Percentiles rank a stretch among this genome's conserved stretches.
Conservation (phyloP, 2,888 invertebrate genomes). For the Epicampocera succincta region DNA sequence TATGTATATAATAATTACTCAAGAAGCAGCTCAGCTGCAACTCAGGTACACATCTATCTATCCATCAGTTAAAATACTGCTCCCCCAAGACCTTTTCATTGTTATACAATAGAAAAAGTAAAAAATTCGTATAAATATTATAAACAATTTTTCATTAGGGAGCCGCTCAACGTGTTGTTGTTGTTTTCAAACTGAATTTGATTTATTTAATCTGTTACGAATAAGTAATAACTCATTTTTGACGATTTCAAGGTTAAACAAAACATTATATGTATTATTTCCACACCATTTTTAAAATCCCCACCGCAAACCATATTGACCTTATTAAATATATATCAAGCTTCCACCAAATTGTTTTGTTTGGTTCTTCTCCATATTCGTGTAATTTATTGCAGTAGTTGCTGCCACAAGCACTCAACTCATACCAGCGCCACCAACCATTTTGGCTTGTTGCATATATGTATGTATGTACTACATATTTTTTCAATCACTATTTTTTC, state of each 20-base stretch:
- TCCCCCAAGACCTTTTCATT: constrained; percentile 40
- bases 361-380: constrained; percentile 20
- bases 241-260: too few species aligned
- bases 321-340: constrained; percentile 10
- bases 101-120: constrained; percentile 3
- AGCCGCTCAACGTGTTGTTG: too few species aligned
- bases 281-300: too few species aligned
- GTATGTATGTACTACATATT: not conserved
- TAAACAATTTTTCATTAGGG: constrained; percentile 18
- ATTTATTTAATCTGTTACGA: too few species aligned
- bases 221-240: too few species aligned
- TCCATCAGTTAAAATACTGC: constrained; percentile 28
- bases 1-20: constrained; percentile 26
- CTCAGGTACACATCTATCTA: too few species aligned
- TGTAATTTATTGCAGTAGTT: constrained; percentile 27
- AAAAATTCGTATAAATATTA: too few species aligned
- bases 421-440: constrained; percentile 36
- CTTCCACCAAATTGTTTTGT: constrained; percentile 14
- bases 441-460: constrained; percentile 30
- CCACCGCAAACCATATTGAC: not conserved
- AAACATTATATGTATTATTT: not conserved
- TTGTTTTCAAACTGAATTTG: too few species aligned
- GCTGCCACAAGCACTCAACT: not conserved
- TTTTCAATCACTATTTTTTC: constrained; percentile 3
- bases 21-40: not conserved